Evolutionary conservation across 92 coral and sea anemone species (phyloP).

Genomic region (Hydrozoanthus gracilis): DNA sequence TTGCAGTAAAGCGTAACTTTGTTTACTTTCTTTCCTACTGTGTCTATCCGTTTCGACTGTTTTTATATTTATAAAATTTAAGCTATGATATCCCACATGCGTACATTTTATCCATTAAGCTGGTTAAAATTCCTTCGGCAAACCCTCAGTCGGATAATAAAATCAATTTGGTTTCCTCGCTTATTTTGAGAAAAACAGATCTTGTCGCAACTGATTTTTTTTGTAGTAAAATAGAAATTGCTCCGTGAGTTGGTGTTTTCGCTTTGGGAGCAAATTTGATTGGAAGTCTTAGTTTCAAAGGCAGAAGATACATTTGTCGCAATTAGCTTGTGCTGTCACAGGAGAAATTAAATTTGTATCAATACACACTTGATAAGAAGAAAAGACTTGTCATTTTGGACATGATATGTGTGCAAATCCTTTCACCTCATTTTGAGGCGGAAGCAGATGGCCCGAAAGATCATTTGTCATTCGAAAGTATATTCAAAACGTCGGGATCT

Average conservation of each 20-base stretch:
- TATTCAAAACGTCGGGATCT: slow-evolving; percentile 21
- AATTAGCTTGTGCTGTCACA: slow-evolving; percentile 47
- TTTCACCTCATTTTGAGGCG: slow-evolving; percentile 23
- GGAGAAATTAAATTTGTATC: slow-evolving; percentile 43
- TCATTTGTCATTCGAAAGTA: slow-evolving; percentile 24
- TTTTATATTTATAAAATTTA: slow-evolving; percentile 21
- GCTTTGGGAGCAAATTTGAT: slow-evolving; percentile 2
- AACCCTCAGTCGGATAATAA: background rate
- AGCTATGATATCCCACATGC: slow-evolving; percentile 20
- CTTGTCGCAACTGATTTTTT: background rate
- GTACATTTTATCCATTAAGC: background rate
- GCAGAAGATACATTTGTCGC: slow-evolving; percentile 26
- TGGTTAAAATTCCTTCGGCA: slow-evolving; percentile 14
- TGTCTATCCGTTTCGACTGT: background rate
- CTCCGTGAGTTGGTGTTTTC: background rate
- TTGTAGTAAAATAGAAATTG: background rate
- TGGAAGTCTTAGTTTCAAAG: slow-evolving; percentile 18
- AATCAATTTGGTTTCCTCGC: background rate
- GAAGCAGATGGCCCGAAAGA: slow-evolving; percentile 39
- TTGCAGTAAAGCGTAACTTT: slow-evolving; percentile 7
- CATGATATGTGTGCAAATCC: slow-evolving; percentile 35
- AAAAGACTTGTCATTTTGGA: slow-evolving; percentile 31
- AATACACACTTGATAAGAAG: slow-evolving; percentile 32
- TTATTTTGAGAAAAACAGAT: background rate
- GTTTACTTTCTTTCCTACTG: slow-evolving; percentile 14